A percentile compares a stretch with the other conserved stretches of the same genome.
These are phyloP conservation scores for Empidonax alnorum DNA, from an alignment of 2,113 vertebrate genomes.

Conservation along the genomic window DNA sequence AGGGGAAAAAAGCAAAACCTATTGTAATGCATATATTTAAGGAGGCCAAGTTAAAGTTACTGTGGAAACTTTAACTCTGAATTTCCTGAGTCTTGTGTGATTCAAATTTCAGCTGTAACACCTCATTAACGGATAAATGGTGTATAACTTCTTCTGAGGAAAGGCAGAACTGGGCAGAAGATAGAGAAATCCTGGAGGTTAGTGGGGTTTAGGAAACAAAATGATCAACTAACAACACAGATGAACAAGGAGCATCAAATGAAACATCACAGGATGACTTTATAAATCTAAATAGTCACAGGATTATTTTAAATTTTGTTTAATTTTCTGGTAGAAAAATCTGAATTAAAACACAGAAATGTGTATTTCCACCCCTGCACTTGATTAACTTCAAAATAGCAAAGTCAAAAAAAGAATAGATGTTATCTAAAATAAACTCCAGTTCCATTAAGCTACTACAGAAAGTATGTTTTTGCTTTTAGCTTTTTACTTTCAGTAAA, in stretches of 20 bases:
- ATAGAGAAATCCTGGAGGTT: background rate
- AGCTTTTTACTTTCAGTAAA: background rate
- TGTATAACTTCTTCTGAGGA: background rate
- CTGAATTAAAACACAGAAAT: background rate
- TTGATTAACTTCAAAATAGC: background rate
- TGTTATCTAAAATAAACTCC: background rate
- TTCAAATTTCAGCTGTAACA: slow-evolving; percentile 62
- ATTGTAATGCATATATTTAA: slow-evolving; percentile 59
- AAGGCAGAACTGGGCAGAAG: background rate
- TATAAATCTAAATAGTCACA: background rate
- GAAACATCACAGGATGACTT: background rate
- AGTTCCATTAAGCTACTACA: background rate
- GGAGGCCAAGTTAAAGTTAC: slow-evolving; percentile 44
- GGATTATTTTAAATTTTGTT: background rate
- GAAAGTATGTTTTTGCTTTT: background rate
- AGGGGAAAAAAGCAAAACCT: background rate
- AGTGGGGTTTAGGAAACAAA: background rate
- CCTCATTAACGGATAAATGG: slow-evolving; percentile 52
- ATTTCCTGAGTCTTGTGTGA: slow-evolving; percentile 72
- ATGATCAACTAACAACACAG: background rate
- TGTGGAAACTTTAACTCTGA: slow-evolving; percentile 56
- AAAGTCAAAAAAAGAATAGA: background rate
- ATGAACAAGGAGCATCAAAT: background rate
- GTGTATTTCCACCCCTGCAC: background rate
- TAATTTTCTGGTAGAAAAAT: background rate